These are phyloP conservation scores for Dasysyrphus albostriatus DNA, from an alignment of 2,888 invertebrate genomes.

Conservation along the genomic window DNA sequence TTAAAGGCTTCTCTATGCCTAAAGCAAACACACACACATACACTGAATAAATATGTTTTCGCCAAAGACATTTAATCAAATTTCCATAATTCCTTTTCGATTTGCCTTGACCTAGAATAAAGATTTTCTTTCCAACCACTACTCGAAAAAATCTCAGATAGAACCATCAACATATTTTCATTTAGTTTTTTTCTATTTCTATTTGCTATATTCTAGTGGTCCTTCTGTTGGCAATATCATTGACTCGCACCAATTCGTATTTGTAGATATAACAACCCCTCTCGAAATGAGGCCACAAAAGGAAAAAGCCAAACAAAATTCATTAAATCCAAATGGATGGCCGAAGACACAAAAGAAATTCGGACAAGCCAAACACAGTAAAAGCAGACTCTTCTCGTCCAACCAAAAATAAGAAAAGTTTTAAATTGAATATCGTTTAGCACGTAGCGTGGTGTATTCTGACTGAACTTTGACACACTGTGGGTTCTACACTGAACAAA, in stretches of 20 bases:
- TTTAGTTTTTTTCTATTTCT: constrained; percentile 16
- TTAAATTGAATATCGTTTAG: constrained; percentile 57
- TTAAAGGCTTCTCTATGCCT: neutral
- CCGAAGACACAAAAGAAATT: constrained; percentile 50
- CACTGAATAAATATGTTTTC: constrained; percentile 2
- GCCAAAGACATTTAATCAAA: constrained; percentile 56
- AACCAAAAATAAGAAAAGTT: constrained; percentile 19
- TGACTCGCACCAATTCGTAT: constrained; percentile 1
- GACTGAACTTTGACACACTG: constrained; percentile 44
- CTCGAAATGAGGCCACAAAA: constrained; percentile 46
- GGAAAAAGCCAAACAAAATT: constrained; percentile 59
- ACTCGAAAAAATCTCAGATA: constrained; percentile 6
- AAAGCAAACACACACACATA: neutral
- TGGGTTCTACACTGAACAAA: neutral
- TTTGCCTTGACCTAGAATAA: constrained; percentile 36
- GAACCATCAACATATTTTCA: constrained; percentile 52
- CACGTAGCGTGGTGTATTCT: constrained; percentile 55
- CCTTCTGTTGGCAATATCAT: constrained; percentile 20
- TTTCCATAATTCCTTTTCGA: constrained; percentile 67
- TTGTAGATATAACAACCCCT: neutral
- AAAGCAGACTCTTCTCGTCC: neutral
- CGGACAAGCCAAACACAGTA: constrained; percentile 24
- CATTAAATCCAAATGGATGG: constrained; percentile 61
- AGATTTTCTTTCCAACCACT: neutral
- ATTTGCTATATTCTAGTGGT: neutral